Percentiles rank a stretch among this genome's conserved stretches.
These are phyloP conservation scores for Diplolepis rosae DNA, from an alignment of 2,888 invertebrate genomes.

Conservation along the genomic window DNA sequence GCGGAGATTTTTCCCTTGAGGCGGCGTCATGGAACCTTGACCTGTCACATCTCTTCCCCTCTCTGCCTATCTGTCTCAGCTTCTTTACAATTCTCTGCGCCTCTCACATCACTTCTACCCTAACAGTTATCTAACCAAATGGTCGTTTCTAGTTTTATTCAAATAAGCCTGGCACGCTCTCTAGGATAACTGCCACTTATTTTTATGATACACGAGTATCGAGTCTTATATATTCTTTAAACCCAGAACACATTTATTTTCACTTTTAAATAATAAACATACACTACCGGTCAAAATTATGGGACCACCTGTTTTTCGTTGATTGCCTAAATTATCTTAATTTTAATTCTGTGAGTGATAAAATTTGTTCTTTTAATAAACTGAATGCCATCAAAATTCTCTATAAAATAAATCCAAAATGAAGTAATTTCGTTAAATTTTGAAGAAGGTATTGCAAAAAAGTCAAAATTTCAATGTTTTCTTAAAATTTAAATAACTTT, in stretches of 20 bases:
- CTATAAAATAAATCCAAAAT: too few relatives aligned
- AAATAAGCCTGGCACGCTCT: constrained; percentile 28
- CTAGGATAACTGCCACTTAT: constrained; percentile 9
- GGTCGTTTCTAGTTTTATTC: constrained; percentile 35
- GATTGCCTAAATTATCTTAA: too few relatives aligned
- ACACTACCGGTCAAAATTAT: too few relatives aligned
- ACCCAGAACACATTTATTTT: constrained; percentile 1
- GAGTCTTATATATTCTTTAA: background rate
- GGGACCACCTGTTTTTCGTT: too few relatives aligned
- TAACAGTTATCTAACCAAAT: constrained; percentile 46
- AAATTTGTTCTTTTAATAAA: too few relatives aligned
- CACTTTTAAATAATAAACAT: too few relatives aligned
- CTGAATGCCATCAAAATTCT: too few relatives aligned
- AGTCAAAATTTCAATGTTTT: too few relatives aligned
- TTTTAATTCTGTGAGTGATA: too few relatives aligned
- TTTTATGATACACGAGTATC: constrained; percentile 12
- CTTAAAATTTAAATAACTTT: too few relatives aligned
- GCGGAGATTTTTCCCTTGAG: constrained; percentile 49
- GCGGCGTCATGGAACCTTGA: constrained; percentile 57
- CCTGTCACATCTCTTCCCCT: constrained; percentile 47
- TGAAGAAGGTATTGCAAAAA: too few relatives aligned
- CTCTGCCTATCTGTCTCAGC: constrained; percentile 7
- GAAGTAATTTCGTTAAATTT: too few relatives aligned
- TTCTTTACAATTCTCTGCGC: constrained; percentile 23
- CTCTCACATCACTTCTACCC: constrained; percentile 29